phyloP scores from a whole-genome alignment of 2,888 invertebrate genomes.

The Stomorhina lunata region DNA sequence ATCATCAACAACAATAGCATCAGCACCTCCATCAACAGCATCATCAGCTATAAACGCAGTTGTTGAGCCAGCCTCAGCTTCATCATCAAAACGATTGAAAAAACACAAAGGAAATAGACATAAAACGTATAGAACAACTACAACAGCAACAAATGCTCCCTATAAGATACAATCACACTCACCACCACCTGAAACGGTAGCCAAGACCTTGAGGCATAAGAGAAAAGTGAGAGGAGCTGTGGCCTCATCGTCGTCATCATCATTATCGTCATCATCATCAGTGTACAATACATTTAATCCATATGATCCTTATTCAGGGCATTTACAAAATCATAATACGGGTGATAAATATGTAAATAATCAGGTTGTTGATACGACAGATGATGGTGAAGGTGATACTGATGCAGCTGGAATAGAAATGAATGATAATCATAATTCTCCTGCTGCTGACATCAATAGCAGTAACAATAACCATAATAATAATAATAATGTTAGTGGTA shows the following conservation, averaged over 20 bases:
- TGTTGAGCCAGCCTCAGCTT: not conserved
- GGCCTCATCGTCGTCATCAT: slow-evolving; percentile 10
- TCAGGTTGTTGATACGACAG: slow-evolving; percentile 33
- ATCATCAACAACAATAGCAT: slow-evolving; percentile 51
- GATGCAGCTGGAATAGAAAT: slow-evolving; percentile 53
- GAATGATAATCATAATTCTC: slow-evolving; percentile 3
- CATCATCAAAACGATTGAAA: too few species aligned
- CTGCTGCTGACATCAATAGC: slow-evolving; percentile 18
- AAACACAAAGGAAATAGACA: slow-evolving; percentile 37
- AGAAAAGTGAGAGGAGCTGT: not conserved
- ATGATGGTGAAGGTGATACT: too few species aligned
- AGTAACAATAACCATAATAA: not conserved
- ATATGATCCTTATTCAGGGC: slow-evolving; percentile 73
- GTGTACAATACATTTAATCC: slow-evolving; percentile 73
- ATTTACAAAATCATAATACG: slow-evolving; percentile 70
- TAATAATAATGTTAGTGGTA: slow-evolving; percentile 51
- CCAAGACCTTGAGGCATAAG: not conserved
- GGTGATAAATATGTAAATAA: slow-evolving; percentile 62
- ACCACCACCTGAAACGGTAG: slow-evolving; percentile 2
- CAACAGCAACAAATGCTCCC: slow-evolving; percentile 33
- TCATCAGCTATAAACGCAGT: slow-evolving; percentile 71
- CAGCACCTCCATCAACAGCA: slow-evolving; percentile 81
- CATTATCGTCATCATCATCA: slow-evolving; percentile 12
- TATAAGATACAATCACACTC: slow-evolving; percentile 5
- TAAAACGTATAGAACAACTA: slow-evolving; percentile 7